phyloP scores from a whole-genome alignment of 1,140 invertebrate species.

The Magallana ariakensis region DNA sequence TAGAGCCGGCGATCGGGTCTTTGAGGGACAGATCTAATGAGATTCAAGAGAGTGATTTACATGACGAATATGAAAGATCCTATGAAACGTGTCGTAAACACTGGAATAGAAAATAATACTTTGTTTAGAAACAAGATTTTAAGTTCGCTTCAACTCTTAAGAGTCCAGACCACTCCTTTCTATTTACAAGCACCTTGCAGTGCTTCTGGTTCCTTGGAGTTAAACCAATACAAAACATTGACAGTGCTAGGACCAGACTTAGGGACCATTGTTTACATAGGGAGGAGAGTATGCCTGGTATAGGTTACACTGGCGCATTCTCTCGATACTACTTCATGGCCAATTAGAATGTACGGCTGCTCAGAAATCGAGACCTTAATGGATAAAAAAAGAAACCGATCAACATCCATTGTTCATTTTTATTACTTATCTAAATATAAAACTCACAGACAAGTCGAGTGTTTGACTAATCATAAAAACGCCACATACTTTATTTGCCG shows the following conservation, averaged over 20 bases:
- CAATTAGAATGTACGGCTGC: no score
- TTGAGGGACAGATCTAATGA: not conserved
- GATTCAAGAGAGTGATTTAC: conserved; percentile 5
- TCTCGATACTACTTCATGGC: no score
- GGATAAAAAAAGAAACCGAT: not conserved
- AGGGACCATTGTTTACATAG: no score
- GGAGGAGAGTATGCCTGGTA: no score
- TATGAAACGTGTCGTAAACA: not conserved
- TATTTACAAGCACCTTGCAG: no score
- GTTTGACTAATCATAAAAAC: conserved; percentile 13
- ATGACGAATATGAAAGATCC: not conserved
- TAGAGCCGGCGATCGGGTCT: not conserved
- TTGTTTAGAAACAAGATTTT: no score
- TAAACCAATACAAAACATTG: no score
- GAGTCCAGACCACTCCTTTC: no score
- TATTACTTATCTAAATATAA: conserved; percentile 33
- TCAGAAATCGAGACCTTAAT: conserved; percentile 3
- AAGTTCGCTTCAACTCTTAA: no score
- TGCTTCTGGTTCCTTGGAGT: no score
- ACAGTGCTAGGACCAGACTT: no score
- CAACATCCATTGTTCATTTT: conserved; percentile 17
- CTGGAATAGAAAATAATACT: not conserved
- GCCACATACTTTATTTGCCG: conserved; percentile 20
- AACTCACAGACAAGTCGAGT: not conserved
- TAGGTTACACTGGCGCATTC: no score